Percentiles rank a stretch among this genome's conserved stretches.
phyloP scores from a whole-genome alignment of 2,113 vertebrate genomes.

The Lampris megalopsis region DNA sequence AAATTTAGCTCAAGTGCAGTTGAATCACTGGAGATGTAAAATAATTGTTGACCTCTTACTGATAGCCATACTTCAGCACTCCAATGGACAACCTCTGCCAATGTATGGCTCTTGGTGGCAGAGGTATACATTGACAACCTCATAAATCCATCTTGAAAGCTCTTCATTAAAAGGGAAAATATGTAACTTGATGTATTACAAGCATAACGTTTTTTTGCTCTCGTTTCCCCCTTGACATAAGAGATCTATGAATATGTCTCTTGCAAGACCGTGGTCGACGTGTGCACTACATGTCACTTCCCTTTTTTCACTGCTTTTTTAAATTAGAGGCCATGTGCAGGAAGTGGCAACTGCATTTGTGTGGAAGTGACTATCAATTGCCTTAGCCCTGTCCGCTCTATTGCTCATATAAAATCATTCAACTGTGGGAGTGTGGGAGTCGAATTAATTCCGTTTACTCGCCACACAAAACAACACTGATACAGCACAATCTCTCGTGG shows the following conservation, averaged over 20 bases:
- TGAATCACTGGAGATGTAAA: no score
- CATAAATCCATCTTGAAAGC: no score
- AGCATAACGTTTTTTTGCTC: not conserved
- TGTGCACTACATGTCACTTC: conserved; percentile 4
- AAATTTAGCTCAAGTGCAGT: no score
- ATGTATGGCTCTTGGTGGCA: not conserved
- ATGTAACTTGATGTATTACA: not conserved
- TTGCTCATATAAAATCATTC: conserved; percentile 23
- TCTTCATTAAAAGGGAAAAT: not conserved
- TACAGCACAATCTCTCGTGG: no score
- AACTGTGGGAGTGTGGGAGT: conserved; percentile 8
- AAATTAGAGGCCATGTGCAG: conserved; percentile 52
- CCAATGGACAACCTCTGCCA: no score
- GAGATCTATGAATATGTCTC: not conserved
- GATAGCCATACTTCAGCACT: not conserved
- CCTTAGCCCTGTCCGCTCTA: conserved; percentile 41
- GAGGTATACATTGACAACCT: not conserved
- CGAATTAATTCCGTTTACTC: not conserved
- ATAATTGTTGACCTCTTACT: no score
- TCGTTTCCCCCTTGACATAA: not conserved
- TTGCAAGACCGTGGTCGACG: not conserved
- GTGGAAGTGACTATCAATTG: conserved; percentile 55
- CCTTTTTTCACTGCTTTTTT: conserved; percentile 21
- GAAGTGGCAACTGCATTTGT: conserved; percentile 55
- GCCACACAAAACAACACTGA: no score